Evolutionary conservation across 2,888 invertebrate genomes (phyloP).

Genomic region (Taphrorychus bicolor): DNA sequence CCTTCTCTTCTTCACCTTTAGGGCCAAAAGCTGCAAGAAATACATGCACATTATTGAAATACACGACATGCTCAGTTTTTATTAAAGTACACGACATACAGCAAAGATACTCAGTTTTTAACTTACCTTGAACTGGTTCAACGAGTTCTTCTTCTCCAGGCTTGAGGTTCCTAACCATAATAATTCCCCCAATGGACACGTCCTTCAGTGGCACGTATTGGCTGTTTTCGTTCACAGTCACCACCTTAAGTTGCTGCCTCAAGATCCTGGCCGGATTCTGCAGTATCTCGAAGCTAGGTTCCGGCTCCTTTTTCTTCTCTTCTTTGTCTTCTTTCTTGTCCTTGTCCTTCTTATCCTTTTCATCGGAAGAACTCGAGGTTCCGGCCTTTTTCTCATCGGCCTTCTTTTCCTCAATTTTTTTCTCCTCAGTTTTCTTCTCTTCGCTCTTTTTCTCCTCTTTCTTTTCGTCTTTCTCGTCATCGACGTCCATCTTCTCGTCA

Average conservation of each 20-base stretch:
- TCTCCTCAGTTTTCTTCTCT: constrained; percentile 46
- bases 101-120: too few species aligned
- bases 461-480: constrained; percentile 39
- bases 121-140: constrained; percentile 42
- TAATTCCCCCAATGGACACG: constrained; percentile 92
- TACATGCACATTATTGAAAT: neutral
- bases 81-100: too few species aligned
- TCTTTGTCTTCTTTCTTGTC: constrained; percentile 63
- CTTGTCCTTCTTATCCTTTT: constrained; percentile 52
- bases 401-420: constrained; percentile 51
- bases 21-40: constrained; percentile 76
- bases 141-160: constrained; percentile 60
- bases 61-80: too few species aligned
- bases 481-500: constrained; percentile 83
- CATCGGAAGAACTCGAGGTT: constrained; percentile 41
- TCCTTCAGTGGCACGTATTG: constrained; percentile 90
- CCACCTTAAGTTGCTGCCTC: constrained; percentile 84
- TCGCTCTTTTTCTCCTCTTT: constrained; percentile 44
- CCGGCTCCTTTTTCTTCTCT: constrained; percentile 81
- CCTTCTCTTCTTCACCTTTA: constrained; percentile 92
- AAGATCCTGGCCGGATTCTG: constrained; percentile 95
- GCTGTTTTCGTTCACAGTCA: constrained; percentile 81
- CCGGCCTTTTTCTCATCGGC: constrained; percentile 46
- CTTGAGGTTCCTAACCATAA: constrained; percentile 89
- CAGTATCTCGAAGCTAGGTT: constrained; percentile 89